Conservation (phyloP, 2,888 invertebrate species). For the Trachelus iudaicus region DNA sequence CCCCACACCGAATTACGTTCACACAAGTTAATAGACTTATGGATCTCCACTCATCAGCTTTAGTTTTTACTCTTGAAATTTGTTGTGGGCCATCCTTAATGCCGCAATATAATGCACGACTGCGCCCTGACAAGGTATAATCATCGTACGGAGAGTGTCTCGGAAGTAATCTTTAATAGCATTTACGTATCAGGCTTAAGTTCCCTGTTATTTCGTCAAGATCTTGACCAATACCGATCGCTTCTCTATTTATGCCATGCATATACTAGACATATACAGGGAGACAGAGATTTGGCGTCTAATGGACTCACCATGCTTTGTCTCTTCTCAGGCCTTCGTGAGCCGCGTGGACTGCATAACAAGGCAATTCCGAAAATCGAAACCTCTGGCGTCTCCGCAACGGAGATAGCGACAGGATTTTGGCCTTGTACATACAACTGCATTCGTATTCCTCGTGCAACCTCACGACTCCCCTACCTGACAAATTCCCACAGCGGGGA, state of each 20-base stretch:
- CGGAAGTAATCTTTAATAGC: not conserved
- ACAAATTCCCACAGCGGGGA: slow-evolving; percentile 40
- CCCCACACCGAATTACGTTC: not conserved
- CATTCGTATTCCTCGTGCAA: slow-evolving; percentile 46
- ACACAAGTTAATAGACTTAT: no score
- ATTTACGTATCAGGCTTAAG: not conserved
- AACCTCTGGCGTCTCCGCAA: slow-evolving; percentile 6
- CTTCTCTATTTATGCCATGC: not conserved
- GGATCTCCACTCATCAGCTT: not conserved
- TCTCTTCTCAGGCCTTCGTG: slow-evolving; percentile 18
- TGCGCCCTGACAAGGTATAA: not conserved
- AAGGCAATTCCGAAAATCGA: slow-evolving; percentile 23
- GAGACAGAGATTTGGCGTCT: slow-evolving; percentile 21
- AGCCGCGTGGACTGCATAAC: slow-evolving; percentile 32
- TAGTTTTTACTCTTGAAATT: not conserved
- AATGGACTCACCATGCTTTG: slow-evolving; percentile 36
- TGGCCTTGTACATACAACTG: not conserved
- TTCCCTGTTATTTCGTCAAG: not conserved
- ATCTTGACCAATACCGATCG: not conserved
- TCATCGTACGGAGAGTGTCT: slow-evolving; percentile 5
- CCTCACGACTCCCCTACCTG: slow-evolving; percentile 34
- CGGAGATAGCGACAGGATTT: not conserved
- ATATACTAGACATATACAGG: not conserved
- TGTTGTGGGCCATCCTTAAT: not conserved
- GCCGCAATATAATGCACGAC: not conserved